Conservation (phyloP, 92 coral and sea anemone species). For the Virgularia gustaviana region DNA sequence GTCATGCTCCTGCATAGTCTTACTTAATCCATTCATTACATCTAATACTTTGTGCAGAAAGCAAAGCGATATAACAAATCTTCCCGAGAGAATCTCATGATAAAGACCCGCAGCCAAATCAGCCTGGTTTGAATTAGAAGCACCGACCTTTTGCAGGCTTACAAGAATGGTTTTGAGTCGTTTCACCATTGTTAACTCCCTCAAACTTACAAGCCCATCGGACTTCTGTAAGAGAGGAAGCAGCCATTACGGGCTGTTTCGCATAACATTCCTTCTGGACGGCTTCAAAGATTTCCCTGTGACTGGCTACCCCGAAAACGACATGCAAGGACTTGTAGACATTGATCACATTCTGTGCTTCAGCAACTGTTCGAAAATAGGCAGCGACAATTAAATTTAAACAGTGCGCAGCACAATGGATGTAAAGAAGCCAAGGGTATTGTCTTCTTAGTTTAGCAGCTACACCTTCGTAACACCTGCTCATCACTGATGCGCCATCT, state of each 20-base stretch:
- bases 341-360: neutral
- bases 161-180: constrained; percentile 17
- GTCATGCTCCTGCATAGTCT: constrained; percentile 10
- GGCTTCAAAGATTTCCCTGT: constrained; percentile 28
- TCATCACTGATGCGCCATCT: constrained; percentile 16
- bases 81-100: constrained; percentile 18
- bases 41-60: constrained; percentile 2
- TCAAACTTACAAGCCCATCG: constrained; percentile 16
- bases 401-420: constrained; percentile 18
- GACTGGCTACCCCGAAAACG: neutral
- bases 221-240: constrained; percentile 24
- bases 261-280: neutral
- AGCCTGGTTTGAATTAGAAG: constrained; percentile 21
- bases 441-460: constrained; percentile 5
- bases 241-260: constrained; percentile 21
- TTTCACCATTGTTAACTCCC: constrained; percentile 18
- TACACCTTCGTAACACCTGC: constrained; percentile 12
- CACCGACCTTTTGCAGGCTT: constrained; percentile 12
- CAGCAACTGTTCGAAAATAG: neutral
- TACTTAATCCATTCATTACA: constrained; percentile 15
- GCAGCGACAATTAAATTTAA: neutral
- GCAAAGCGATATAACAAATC: constrained; percentile 20
- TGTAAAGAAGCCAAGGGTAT: neutral
- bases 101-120: constrained; percentile 27
- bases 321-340: constrained; percentile 3